Base-by-base conservation (phyloP, 2,113 vertebrate species). In the Monopterus albus region DNA sequence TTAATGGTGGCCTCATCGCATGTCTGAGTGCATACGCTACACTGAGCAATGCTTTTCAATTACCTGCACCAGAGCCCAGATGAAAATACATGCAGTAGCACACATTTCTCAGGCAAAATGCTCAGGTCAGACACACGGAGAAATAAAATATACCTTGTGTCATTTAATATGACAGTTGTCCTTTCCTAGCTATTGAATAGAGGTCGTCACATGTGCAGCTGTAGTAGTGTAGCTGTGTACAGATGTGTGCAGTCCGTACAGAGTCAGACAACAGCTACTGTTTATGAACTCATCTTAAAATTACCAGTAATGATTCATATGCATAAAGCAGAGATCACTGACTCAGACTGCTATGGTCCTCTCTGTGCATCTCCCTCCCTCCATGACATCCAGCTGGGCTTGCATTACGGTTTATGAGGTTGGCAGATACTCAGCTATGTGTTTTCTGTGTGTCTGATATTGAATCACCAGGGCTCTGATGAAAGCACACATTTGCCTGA, bases 31-130 rank as follows among this genome's bases (percentile, higher is more conserved):
- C 90, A 78, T 88, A 88, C 82, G 84, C 90, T 91, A 91, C 89
- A 87, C 88, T 85, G 90, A 91, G 91, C 90, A 90, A 91, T 89
- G 91, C 90, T 92, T 93, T 93, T 92, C 92, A 92, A 93, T 93
- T 93, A 92, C 89, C 88, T 82, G 78, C 61, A 62, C 72, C 26
- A 47, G 66, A 87, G 87, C 66, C 47, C 6, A 56, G 75, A 85
- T 47, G 61, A 87, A 91, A 91, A 90, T 59, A 86, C 83, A 82
- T 68, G n/a, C n/a, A n/a, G n/a, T n/a, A 38, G 74, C 78, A 75
- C 75, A 89, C 85, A 87, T 87, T 92, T 89, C 84, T 74, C 61
- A 85, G 62, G 79, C 78, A 89, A 88, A 93, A 91, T 78, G 83
- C 90, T 86, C 89, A 84, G 90, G 90, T 91, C 87, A 92, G 90